Evolutionary conservation across 2,888 invertebrate genomes (phyloP), one percentile per base, ranked within the genome.

Genomic region (Cosmorhoe ocellata): DNA sequence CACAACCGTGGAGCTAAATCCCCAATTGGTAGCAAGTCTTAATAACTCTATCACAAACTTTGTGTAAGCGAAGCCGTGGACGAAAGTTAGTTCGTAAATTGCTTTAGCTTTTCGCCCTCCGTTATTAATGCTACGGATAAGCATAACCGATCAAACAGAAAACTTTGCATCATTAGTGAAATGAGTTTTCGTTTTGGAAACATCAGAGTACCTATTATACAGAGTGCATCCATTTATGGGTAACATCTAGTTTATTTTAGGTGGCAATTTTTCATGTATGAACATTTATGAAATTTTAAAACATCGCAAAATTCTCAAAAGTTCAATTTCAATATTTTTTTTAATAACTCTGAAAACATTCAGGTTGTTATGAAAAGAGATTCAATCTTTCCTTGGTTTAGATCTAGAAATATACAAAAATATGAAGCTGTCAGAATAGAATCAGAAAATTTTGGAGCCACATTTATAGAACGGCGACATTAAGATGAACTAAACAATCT

Each of bases 101-200:
- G 65, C 63, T 67, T 61, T 54, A 59, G 59, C 57, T 50, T 65
- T 58, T 62, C 59, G 56, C 58, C 59, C 65, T 56, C 50, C 54
- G 62, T 61, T 61, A 61, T 61, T 56, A 61, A 61, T 61, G 66
- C 65, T 64, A 64, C 65, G 65, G 67, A 69, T 67, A 67, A 72
- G 66, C 66, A 68, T 71, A 67, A 67, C 67, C 67, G 69, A 74
- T 74, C 73, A 68, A 67, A 69, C 63, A 67, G 65, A 67, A 66
- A 76, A 74, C 62, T 75, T 74, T 67, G 55, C 62, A 63, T 74
- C 75, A 73, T 75, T 75, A 75, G 69, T 65, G 65, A 64, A 70
- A 60, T 67, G 74, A 73, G 67, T 72, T 71, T 59, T 58, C 61
- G 62, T 59, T 65, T 61, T 62, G 51, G 61, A 55, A 66, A 65